phyloP scores from a whole-genome alignment of 2,113 vertebrate species.

The Sceloporus undulatus region DNA sequence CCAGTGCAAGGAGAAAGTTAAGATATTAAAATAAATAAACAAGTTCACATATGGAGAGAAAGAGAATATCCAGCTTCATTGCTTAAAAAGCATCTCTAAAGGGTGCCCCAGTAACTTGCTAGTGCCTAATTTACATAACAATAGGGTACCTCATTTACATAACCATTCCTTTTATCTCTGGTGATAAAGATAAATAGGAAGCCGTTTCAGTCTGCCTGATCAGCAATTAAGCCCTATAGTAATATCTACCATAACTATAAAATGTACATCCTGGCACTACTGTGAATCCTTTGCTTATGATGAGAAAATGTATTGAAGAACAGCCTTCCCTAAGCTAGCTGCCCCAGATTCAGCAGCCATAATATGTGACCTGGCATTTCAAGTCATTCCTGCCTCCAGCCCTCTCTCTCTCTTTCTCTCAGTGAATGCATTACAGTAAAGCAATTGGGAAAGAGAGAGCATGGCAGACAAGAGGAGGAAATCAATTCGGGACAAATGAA shows the following conservation, averaged over 20 bases:
- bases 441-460: too few species aligned
- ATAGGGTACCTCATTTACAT: conserved; percentile 48
- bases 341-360: too few species aligned
- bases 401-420: too few species aligned
- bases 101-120: neutral
- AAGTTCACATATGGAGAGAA: neutral
- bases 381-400: too few species aligned
- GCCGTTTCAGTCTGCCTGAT: neutral
- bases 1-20: too few species aligned
- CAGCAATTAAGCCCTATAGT: conserved; percentile 7
- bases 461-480: too few species aligned
- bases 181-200: neutral
- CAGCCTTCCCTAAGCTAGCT: too few species aligned
- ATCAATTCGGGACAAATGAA: too few species aligned
- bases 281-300: too few species aligned
- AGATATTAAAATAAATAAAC: too few species aligned
- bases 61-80: conserved; percentile 1
- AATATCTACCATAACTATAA: neutral
- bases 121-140: neutral
- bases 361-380: too few species aligned
- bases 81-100: conserved; percentile 18
- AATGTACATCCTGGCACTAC: neutral
- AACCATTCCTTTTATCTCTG: conserved; percentile 34
- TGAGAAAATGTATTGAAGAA: neutral
- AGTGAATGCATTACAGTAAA: too few species aligned